These are phyloP conservation scores for Berghia stephanieae DNA, from an alignment of 1,140 invertebrate species.

Conservation along the genomic window DNA sequence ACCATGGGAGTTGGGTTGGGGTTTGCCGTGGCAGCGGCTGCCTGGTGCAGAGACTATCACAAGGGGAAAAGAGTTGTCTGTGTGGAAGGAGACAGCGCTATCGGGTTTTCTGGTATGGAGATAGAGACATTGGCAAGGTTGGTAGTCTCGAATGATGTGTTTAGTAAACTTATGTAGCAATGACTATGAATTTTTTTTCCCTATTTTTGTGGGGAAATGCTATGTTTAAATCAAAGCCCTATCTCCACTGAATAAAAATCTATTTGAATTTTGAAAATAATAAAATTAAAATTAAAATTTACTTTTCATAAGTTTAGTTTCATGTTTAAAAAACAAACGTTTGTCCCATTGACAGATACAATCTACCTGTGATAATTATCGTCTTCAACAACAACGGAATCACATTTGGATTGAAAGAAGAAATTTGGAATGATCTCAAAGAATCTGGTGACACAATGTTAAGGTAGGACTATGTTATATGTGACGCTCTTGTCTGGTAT, in stretches of 20 bases:
- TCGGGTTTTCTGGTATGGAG: constrained; percentile 98
- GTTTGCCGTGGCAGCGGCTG: constrained; percentile 90
- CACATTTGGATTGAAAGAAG: constrained; percentile 83
- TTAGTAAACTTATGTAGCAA: not conserved
- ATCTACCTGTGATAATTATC: constrained; percentile 88
- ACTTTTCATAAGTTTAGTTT: not conserved
- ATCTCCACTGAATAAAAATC: no score
- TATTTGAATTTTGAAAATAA: not conserved
- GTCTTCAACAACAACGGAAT: constrained; percentile 98
- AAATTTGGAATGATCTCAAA: constrained; percentile 66
- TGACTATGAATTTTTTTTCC: no score
- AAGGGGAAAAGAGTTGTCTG: constrained; percentile 84
- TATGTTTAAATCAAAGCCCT: no score
- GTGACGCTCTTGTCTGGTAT: no score
- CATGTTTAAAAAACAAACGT: not conserved
- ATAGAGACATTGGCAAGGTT: constrained; percentile 91
- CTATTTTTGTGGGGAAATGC: no score
- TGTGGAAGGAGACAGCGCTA: constrained; percentile 94
- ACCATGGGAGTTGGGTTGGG: constrained; percentile 97
- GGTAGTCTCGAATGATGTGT: no score
- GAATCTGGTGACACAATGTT: constrained; percentile 71
- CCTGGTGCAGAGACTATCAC: constrained; percentile 84
- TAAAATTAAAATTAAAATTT: not conserved
- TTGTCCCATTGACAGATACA: constrained; percentile 75
- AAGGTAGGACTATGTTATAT: constrained; percentile 67